Conservation (phyloP, 2,113 vertebrate species). For the Butorides virescens region DNA sequence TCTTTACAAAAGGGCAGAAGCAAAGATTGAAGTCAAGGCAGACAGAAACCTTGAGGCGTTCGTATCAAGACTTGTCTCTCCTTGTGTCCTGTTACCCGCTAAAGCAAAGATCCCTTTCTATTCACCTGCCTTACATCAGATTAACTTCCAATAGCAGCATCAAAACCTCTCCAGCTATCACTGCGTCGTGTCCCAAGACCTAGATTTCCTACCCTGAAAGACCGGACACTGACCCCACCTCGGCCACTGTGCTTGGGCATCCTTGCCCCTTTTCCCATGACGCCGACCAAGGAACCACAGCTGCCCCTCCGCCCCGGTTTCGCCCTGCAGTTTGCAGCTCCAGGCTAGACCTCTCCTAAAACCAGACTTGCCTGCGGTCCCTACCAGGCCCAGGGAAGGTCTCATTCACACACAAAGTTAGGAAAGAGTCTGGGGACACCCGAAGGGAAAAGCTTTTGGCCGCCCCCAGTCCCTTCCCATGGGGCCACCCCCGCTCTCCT, state of each 20-base stretch:
- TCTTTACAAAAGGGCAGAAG: neutral
- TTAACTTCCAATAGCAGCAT: neutral
- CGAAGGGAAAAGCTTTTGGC: neutral
- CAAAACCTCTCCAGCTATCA: neutral
- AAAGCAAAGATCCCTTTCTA: fast-evolving
- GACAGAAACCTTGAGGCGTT: neutral
- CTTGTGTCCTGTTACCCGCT: neutral
- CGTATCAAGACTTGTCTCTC: fast-evolving
- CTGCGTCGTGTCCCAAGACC: neutral
- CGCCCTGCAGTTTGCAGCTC: neutral
- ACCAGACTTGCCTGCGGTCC: neutral
- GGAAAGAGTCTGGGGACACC: neutral
- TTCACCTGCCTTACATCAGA: neutral
- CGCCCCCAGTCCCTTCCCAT: fast-evolving
- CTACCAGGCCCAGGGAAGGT: fast-evolving
- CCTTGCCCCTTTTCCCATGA: fast-evolving
- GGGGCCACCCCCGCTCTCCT: neutral
- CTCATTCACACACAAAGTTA: neutral
- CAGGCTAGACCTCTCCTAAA: neutral
- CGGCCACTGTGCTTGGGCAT: neutral
- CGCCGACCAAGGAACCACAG: fast-evolving
- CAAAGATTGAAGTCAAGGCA: neutral
- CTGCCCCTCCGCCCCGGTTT: fast-evolving
- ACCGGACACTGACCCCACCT: neutral
- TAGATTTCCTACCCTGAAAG: neutral